Evolutionary conservation across 2,888 invertebrate species (phyloP).

Genomic region (Pegoplata infirma): DNA sequence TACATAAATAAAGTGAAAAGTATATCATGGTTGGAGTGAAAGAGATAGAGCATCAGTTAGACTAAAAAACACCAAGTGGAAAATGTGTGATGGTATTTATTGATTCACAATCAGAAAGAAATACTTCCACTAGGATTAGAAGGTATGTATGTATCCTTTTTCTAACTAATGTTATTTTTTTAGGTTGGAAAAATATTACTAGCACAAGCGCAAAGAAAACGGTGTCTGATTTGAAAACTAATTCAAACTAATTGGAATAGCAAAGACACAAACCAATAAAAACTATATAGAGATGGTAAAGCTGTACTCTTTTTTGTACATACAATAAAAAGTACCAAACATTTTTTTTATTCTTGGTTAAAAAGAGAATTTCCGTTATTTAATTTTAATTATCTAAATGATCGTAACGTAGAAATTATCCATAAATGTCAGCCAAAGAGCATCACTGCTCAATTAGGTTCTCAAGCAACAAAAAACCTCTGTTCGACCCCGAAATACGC

Average conservation of each 20-base stretch:
- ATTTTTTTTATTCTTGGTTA: no score
- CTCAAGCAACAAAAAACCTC: no score
- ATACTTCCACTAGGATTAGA: neutral
- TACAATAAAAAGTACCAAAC: no score
- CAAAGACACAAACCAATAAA: neutral
- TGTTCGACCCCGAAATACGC: no score
- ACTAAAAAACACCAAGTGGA: neutral
- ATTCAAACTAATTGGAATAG: neutral
- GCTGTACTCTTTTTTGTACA: no score
- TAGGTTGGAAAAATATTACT: neutral
- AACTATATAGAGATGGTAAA: neutral
- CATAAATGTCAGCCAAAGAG: no score
- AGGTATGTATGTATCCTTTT: constrained; percentile 25
- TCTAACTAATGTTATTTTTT: neutral
- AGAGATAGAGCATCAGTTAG: neutral
- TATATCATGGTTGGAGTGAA: neutral
- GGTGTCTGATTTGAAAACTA: no score
- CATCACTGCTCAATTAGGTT: no score
- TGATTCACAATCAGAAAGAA: neutral
- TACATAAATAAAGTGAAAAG: neutral
- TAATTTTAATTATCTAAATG: no score
- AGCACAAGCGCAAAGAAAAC: constrained; percentile 15
- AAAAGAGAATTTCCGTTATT: no score
- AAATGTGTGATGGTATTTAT: constrained; percentile 26
- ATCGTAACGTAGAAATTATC: no score